Evolutionary conservation across 1,140 invertebrate genomes (phyloP).

Genomic region (Drosophila funebris): DNA sequence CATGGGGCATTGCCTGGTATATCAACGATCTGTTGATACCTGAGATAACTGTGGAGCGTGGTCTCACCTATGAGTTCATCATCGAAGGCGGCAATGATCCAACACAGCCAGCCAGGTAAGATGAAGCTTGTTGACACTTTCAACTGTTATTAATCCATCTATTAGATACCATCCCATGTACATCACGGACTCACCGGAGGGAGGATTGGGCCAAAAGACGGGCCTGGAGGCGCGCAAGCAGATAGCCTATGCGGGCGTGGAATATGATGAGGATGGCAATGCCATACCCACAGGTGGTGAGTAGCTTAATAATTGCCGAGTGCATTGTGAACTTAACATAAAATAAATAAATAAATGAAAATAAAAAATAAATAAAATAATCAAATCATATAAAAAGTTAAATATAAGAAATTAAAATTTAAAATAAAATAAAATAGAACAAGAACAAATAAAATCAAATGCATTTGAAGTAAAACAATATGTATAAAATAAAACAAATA

Average conservation of each 20-base stretch:
- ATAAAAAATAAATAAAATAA: too few species aligned
- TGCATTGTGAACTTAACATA: too few species aligned
- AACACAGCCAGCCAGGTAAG: constrained; percentile 87
- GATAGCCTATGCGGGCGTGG: constrained; percentile 92
- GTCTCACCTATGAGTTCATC: constrained; percentile 94
- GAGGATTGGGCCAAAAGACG: constrained; percentile 91
- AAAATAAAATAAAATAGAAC: too few species aligned
- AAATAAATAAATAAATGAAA: too few species aligned
- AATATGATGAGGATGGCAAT: constrained; percentile 89
- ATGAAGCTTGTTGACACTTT: neutral
- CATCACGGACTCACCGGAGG: constrained; percentile 93
- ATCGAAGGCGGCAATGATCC: constrained; percentile 91
- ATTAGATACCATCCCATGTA: constrained; percentile 96
- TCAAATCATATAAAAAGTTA: too few species aligned
- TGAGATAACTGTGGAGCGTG: constrained; percentile 94
- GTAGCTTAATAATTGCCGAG: neutral
- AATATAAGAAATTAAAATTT: too few species aligned
- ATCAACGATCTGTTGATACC: constrained; percentile 96
- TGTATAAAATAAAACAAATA: too few species aligned
- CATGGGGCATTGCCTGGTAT: constrained; percentile 97
- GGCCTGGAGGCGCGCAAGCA: constrained; percentile 88
- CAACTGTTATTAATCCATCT: neutral
- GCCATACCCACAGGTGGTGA: constrained; percentile 91
- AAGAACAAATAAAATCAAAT: too few species aligned
- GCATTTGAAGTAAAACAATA: too few species aligned